phyloP scores from a whole-genome alignment of 2,888 invertebrate species.

The Notodonta dromedarius region DNA sequence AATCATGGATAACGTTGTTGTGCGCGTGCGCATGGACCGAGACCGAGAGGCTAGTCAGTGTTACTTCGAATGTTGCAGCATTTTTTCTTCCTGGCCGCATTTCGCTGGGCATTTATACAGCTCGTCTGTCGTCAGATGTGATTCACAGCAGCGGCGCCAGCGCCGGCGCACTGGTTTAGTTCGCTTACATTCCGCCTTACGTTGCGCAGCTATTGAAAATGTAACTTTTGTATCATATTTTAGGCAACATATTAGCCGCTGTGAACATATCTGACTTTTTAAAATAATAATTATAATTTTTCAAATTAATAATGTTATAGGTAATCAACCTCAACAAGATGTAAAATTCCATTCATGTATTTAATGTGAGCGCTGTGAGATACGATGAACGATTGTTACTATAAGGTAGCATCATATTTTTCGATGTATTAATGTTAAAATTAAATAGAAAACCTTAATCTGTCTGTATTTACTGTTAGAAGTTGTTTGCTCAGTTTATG shows the following conservation, averaged over 20 bases:
- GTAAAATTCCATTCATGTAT: slow-evolving; percentile 69
- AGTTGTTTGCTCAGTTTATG: slow-evolving; percentile 74
- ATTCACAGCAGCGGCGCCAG: slow-evolving; percentile 1
- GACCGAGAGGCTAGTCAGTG: slow-evolving; percentile 50
- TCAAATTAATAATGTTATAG: slow-evolving; percentile 33
- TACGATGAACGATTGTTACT: slow-evolving; percentile 51
- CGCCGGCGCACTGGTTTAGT: background rate
- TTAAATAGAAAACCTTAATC: slow-evolving; percentile 51
- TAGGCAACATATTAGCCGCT: background rate
- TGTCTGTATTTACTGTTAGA: slow-evolving; percentile 58
- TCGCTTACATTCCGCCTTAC: background rate
- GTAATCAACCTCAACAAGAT: slow-evolving; percentile 43
- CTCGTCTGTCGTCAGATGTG: slow-evolving; percentile 4
- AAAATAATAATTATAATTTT: slow-evolving; percentile 27
- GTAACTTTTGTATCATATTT: background rate
- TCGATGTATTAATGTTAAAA: slow-evolving; percentile 61
- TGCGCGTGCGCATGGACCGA: slow-evolving; percentile 29
- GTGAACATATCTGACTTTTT: slow-evolving; percentile 13
- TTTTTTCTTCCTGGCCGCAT: slow-evolving; percentile 54
- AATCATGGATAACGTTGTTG: slow-evolving; percentile 41
- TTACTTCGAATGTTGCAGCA: slow-evolving; percentile 52
- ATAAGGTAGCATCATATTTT: slow-evolving; percentile 68
- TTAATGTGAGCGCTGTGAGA: slow-evolving; percentile 47
- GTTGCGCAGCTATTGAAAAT: background rate
- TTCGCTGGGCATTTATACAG: slow-evolving; percentile 65